Conservation (phyloP, 2,797 vertebrate genomes). For the Myioborus miniatus region DNA sequence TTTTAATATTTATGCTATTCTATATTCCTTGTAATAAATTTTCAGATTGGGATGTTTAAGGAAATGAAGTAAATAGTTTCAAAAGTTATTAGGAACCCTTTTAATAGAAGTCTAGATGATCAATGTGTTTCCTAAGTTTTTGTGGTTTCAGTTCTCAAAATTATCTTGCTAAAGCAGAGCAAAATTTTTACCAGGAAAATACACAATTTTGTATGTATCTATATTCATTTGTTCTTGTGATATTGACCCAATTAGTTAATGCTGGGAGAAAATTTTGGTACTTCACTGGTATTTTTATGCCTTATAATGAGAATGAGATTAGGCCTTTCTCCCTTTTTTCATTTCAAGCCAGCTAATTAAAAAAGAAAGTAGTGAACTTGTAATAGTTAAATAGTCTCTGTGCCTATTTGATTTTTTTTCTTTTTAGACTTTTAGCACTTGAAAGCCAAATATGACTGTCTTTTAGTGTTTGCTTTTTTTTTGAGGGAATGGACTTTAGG, state of each 20-base stretch:
- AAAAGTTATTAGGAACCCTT: neutral
- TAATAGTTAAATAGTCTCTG: neutral
- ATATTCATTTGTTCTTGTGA: neutral
- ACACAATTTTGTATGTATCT: neutral
- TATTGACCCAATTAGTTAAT: neutral
- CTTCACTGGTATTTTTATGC: neutral
- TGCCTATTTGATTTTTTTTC: neutral
- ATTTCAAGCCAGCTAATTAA: neutral
- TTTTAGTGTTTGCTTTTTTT: slow-evolving; percentile 7
- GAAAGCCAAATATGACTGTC: neutral
- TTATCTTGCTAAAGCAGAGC: neutral
- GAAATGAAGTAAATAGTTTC: neutral
- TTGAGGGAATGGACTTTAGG: neutral
- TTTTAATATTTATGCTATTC: neutral
- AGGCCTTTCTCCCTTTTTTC: neutral
- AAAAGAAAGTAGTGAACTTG: neutral
- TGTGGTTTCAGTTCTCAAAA: neutral
- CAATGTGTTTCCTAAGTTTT: neutral
- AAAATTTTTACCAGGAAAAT: neutral
- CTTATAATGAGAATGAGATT: neutral
- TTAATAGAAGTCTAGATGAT: neutral
- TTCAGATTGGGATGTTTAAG: neutral
- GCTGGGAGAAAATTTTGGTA: neutral
- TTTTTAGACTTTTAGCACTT: neutral
- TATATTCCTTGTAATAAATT: neutral